phyloP scores from a whole-genome alignment of 2,888 invertebrate species.

The Dicyrtomina minuta region DNA sequence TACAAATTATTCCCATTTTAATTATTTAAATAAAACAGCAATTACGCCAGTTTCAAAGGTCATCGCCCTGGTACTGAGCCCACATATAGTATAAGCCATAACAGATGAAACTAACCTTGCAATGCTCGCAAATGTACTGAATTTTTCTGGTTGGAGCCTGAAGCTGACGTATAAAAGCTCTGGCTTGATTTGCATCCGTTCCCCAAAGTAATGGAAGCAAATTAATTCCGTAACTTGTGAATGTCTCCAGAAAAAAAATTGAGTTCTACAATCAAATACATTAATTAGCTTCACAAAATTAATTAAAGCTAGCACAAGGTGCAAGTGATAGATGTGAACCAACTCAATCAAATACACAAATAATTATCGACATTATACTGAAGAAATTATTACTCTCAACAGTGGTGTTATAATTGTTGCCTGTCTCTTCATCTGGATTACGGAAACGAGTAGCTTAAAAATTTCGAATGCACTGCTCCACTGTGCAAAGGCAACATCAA shows the following conservation, averaged over 20 bases:
- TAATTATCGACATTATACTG: not conserved
- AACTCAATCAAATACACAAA: not conserved
- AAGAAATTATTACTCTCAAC: slow-evolving; percentile 9
- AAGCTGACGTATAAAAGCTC: slow-evolving; percentile 6
- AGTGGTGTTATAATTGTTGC: slow-evolving; percentile 17
- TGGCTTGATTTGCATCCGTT: slow-evolving; percentile 16
- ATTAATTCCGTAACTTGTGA: slow-evolving; percentile 26
- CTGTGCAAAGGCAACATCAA: not conserved
- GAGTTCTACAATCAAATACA: slow-evolving; percentile 14
- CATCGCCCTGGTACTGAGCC: no score
- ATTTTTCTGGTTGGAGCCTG: slow-evolving; percentile 31
- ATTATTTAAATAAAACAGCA: no score
- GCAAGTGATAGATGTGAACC: no score
- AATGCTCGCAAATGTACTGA: slow-evolving; percentile 31
- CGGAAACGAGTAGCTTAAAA: slow-evolving; percentile 13
- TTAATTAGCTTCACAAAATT: not conserved
- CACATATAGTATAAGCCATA: no score
- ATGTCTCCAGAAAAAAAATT: slow-evolving; percentile 20
- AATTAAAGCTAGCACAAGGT: no score
- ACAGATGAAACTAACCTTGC: slow-evolving; percentile 32
- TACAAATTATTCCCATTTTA: no score
- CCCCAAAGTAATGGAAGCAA: slow-evolving; percentile 27
- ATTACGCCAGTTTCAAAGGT: no score
- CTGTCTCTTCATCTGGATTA: slow-evolving; percentile 17
- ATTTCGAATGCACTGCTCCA: slow-evolving; percentile 24